Evolutionary conservation across 2,113 vertebrate species (phyloP).

Genomic region (Chrysemys picta): DNA sequence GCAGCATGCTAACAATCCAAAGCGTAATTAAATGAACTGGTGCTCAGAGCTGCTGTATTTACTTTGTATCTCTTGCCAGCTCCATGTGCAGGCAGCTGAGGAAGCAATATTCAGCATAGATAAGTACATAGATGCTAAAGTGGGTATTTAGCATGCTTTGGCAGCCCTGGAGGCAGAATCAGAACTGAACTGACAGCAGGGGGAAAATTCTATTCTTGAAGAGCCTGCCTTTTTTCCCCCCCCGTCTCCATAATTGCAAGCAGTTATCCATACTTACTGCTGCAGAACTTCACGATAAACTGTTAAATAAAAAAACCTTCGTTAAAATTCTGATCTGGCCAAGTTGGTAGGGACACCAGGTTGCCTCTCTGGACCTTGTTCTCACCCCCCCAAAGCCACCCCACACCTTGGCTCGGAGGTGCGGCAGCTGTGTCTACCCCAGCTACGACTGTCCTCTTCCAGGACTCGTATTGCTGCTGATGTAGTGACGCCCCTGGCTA

Average conservation of each 20-base stretch:
- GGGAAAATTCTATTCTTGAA: background rate
- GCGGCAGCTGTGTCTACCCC: background rate
- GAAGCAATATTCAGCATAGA: background rate
- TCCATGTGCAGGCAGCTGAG: background rate
- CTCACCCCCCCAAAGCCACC: background rate
- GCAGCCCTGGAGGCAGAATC: background rate
- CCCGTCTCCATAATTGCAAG: background rate
- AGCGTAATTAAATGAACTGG: background rate
- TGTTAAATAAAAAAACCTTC: background rate
- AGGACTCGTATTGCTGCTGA: background rate
- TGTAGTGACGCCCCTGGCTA: background rate
- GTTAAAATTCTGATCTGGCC: background rate
- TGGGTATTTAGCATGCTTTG: background rate
- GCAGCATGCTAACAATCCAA: background rate
- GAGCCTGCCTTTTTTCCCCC: background rate
- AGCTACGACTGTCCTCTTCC: background rate
- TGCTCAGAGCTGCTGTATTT: background rate
- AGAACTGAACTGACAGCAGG: background rate
- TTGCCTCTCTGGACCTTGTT: background rate
- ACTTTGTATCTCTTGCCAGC: background rate
- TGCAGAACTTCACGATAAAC: background rate
- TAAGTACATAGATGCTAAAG: background rate
- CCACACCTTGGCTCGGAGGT: background rate
- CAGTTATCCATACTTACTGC: background rate
- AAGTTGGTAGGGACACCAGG: background rate